phyloP scores from a whole-genome alignment of 1,140 invertebrate species.

The Achatina immaculata region DNA sequence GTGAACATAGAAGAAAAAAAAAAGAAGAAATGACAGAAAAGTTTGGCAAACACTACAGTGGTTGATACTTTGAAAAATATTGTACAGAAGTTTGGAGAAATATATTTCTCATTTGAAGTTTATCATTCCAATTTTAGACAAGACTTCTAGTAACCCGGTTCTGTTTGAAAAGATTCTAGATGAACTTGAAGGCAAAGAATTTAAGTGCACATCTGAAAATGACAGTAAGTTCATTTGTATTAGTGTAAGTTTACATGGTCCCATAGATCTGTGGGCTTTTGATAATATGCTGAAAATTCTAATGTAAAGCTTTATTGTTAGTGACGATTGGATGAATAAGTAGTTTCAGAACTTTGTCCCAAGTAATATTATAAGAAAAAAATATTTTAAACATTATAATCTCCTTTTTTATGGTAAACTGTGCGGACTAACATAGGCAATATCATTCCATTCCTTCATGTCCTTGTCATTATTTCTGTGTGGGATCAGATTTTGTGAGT shows the following conservation, averaged over 20 bases:
- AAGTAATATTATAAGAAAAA: background rate
- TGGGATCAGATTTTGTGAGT: no score
- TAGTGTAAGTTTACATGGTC: background rate
- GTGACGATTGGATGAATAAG: background rate
- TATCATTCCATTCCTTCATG: no score
- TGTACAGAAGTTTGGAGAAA: background rate
- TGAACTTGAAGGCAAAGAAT: conserved; percentile 4
- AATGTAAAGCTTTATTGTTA: background rate
- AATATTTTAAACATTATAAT: background rate
- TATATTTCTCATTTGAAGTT: background rate
- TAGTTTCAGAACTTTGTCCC: background rate
- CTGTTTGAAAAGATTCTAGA: background rate
- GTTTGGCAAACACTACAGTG: background rate
- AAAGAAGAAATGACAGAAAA: background rate
- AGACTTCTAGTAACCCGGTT: background rate
- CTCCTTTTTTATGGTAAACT: background rate
- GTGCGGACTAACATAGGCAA: no score
- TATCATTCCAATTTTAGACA: background rate
- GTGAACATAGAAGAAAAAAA: background rate
- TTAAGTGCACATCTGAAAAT: background rate
- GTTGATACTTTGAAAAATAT: background rate
- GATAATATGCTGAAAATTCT: background rate
- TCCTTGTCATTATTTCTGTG: no score
- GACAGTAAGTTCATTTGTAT: background rate
- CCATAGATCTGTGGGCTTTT: background rate